phyloP scores from a whole-genome alignment of 37 sponge, comb jelly and placozoan species.

The Tethya wilhelma region DNA sequence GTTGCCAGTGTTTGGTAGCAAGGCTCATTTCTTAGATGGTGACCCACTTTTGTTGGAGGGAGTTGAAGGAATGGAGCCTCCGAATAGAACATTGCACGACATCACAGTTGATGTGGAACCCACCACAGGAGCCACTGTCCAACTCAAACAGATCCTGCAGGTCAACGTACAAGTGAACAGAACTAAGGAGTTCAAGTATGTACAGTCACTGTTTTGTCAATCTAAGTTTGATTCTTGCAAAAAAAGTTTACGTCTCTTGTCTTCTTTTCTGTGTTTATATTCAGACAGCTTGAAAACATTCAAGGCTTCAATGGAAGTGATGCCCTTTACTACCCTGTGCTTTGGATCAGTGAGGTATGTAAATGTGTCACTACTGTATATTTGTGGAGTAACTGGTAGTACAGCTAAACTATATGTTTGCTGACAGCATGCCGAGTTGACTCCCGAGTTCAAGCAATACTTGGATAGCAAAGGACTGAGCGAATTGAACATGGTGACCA shows the following conservation, averaged over 20 bases:
- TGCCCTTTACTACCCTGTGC: conserved; percentile 58
- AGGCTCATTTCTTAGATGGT: conserved; percentile 85
- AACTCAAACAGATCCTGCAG: conserved; percentile 46
- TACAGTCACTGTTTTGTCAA: not conserved
- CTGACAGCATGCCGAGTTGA: conserved; percentile 56
- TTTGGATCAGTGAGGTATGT: conserved; percentile 72
- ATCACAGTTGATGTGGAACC: conserved; percentile 72
- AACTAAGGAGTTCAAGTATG: conserved; percentile 43
- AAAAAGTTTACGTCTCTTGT: no score
- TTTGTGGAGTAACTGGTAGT: not conserved
- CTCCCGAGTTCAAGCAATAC: conserved; percentile 24
- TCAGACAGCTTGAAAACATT: conserved; percentile 32
- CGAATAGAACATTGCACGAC: conserved; percentile 50
- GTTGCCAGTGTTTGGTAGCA: conserved; percentile 76
- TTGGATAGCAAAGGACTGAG: conserved; percentile 45
- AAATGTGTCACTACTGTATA: not conserved
- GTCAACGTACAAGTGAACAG: conserved; percentile 62
- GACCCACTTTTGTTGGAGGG: conserved; percentile 54
- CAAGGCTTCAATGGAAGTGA: conserved; percentile 16
- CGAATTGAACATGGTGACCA: not conserved
- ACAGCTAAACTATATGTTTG: not conserved
- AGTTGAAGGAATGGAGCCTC: conserved; percentile 44
- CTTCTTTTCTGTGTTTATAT: not conserved
- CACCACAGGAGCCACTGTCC: conserved; percentile 56
- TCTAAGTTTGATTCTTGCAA: no score